Evolutionary conservation across 1,140 invertebrate genomes (phyloP).

Genomic region (Diabrotica virgifera): DNA sequence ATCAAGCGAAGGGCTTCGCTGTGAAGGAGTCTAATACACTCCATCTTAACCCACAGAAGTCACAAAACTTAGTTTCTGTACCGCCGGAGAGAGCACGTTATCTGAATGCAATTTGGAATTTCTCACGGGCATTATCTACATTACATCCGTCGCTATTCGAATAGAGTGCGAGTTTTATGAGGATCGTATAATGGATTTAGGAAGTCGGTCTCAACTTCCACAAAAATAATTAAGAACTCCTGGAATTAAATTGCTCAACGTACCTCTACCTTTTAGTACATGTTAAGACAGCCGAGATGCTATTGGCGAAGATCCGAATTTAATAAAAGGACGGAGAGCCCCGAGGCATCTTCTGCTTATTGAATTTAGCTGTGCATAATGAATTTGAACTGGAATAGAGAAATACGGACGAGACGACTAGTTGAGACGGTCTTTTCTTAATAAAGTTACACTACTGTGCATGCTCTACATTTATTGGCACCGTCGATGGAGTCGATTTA

Average conservation of each 20-base stretch:
- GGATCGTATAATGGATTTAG: background rate
- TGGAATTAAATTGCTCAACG: conserved; percentile 1
- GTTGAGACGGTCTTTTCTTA: too few species aligned
- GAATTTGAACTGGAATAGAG: background rate
- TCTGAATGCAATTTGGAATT: background rate
- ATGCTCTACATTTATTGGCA: too few species aligned
- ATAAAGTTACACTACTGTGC: too few species aligned
- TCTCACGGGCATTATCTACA: background rate
- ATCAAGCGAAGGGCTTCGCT: too few species aligned
- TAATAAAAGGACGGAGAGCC: background rate
- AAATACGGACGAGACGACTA: too few species aligned
- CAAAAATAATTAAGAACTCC: conserved; percentile 3
- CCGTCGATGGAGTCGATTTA: too few species aligned
- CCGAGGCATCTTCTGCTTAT: background rate
- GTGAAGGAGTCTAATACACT: too few species aligned
- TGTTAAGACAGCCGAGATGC: background rate
- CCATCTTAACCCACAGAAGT: background rate
- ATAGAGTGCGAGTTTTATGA: background rate
- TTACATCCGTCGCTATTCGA: background rate
- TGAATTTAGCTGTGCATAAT: background rate
- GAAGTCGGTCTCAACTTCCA: background rate
- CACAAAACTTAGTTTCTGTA: background rate
- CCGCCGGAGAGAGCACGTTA: too few species aligned
- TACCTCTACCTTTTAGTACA: background rate
- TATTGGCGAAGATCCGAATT: background rate